Percentiles rank a stretch among this genome's conserved stretches.
Evolutionary conservation across 92 coral and sea anemone species (phyloP).

Genomic region (Micromussa lordhowensis): DNA sequence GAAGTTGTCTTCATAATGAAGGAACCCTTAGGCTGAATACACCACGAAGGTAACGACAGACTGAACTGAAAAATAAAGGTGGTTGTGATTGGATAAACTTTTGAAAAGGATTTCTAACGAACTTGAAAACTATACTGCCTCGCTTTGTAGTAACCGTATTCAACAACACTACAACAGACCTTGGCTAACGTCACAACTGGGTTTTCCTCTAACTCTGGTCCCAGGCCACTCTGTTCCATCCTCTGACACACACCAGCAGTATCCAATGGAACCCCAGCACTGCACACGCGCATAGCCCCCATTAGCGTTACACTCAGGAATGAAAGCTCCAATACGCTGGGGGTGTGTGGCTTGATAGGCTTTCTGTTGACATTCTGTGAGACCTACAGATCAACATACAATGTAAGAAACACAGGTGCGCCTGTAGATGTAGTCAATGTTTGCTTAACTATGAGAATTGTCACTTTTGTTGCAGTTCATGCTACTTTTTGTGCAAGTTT

Average conservation of each 20-base stretch:
- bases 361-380: conserved; percentile 77
- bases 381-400: conserved; percentile 47
- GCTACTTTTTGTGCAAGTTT: not conserved
- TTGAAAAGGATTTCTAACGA: too few relatives aligned
- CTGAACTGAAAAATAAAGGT: not conserved
- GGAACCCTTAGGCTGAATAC: too few relatives aligned
- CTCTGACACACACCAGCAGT: conserved; percentile 85
- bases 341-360: conserved; percentile 72
- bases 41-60: too few relatives aligned
- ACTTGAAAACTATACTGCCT: too few relatives aligned
- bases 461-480: not conserved
- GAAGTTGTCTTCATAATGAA: too few relatives aligned
- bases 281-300: conserved; percentile 78
- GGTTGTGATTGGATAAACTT: too few relatives aligned
- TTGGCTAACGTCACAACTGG: conserved; percentile 53
- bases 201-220: conserved; percentile 77
- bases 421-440: not conserved
- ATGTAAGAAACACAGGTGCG: not conserved
- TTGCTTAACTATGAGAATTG: not conserved
- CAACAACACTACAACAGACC: not conserved
- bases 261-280: conserved; percentile 80
- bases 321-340: conserved; percentile 75
- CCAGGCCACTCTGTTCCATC: conserved; percentile 91
- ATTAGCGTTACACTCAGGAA: conserved; percentile 72
- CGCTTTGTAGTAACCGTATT: not conserved